Base-by-base conservation (phyloP, 2,888 invertebrate species). In the Trichogramma dendrolimi region DNA sequence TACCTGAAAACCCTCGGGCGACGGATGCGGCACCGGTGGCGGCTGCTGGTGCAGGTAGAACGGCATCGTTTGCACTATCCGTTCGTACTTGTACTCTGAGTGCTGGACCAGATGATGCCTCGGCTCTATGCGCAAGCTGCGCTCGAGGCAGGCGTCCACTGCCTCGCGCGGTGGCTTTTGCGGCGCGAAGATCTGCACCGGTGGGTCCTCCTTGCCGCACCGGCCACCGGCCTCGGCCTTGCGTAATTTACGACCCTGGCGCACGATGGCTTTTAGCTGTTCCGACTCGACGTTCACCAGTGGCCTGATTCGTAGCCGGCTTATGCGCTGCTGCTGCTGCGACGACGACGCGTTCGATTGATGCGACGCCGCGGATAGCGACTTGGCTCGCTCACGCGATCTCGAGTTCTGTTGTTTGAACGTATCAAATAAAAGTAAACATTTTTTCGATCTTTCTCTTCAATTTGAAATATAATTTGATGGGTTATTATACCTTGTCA, bases 61-160 rank as follows among this genome's bases (percentile, higher is more conserved):
- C n/a, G 78, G 75, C 10, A 55, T 8, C 7, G 60, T 4, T 58
- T 58, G 4, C 38, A 51, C 39, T 38, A 70, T 61, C 62, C 71
- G 72, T 73, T 91, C 91, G 72, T 87, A 91, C 63, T 90, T 84
- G 74, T 90, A 88, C 73, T 89, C 89, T 0, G 90, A 90, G 78
- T 91, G 90, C 72, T 91, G 91, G 27, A 89, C 79, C 57, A 90
- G 79, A 4, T 89, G 89, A 79, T 91, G 90, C 79, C 82, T 41
- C 75, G 83, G 76, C 77, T 80, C 39, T 76, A 61, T 6, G 79
- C 82, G 39, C 81, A 82, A 74, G 80, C 80, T n/a, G 80, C 41
- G n/a, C 8, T 60, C 40, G n/a, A 53, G 2, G 11, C 11, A 10
- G 10, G 27, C 10, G 4, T 48, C 52, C 1, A 10, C 11, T 3